phyloP scores from a whole-genome alignment of 2,797 vertebrate species.

The Gastrophryne carolinensis region DNA sequence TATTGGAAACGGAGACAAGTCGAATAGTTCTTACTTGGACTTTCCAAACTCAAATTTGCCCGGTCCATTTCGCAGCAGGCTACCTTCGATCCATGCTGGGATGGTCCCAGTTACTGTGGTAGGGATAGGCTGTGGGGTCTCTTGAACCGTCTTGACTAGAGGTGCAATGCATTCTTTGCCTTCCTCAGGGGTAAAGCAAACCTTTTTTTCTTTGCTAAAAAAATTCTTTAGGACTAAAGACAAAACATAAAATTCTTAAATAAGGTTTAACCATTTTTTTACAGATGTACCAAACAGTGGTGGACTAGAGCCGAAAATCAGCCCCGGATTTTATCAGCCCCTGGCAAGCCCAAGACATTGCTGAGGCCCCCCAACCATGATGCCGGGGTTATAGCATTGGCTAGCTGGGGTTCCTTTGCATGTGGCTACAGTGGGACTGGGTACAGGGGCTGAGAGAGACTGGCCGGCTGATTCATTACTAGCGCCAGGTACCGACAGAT shows the following conservation, averaged over 20 bases:
- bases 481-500: no score
- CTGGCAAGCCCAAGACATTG: no score
- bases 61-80: slow-evolving; percentile 84
- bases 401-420: no score
- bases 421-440: no score
- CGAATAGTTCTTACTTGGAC: slow-evolving; percentile 73
- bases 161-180: slow-evolving; percentile 75
- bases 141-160: slow-evolving; percentile 74
- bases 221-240: slow-evolving; percentile 58
- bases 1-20: background rate
- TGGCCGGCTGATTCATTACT: no score
- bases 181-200: slow-evolving; percentile 15
- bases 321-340: no score
- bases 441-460: no score
- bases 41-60: slow-evolving; percentile 93
- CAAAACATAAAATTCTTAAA: background rate
- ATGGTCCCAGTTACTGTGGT: slow-evolving; percentile 75
- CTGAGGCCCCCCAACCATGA: no score
- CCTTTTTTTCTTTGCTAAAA: slow-evolving; percentile 44
- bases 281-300: no score
- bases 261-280: no score
- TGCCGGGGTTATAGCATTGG: no score
- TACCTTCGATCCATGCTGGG: slow-evolving; percentile 85
- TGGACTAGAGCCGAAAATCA: no score
- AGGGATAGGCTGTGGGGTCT: slow-evolving; percentile 73